These are phyloP conservation scores for Campaea margaritaria DNA, from an alignment of 2,888 invertebrate species.

Conservation along the genomic window DNA sequence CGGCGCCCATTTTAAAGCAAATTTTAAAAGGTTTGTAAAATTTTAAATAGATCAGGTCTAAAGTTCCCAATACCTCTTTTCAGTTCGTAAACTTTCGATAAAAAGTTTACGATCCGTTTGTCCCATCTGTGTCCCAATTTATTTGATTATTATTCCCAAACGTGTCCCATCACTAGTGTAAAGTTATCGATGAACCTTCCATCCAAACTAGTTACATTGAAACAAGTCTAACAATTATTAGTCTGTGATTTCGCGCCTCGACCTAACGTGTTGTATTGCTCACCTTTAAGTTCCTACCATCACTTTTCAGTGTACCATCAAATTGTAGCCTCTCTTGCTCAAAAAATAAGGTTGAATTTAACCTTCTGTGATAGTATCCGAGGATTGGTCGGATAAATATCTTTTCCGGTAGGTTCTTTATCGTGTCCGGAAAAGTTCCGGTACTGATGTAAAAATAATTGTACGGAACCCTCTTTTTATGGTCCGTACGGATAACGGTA, in stretches of 20 bases:
- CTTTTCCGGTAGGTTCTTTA: constrained; percentile 68
- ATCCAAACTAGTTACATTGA: constrained; percentile 62
- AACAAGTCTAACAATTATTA: constrained; percentile 73
- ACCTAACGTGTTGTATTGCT: constrained; percentile 69
- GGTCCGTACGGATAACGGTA: constrained; percentile 53
- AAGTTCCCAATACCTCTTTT: too few relatives aligned
- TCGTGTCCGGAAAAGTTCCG: constrained; percentile 64
- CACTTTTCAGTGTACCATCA: constrained; percentile 4
- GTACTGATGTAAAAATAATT: constrained; percentile 73
- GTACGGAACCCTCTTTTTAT: constrained; percentile 60
- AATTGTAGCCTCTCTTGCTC: constrained; percentile 10
- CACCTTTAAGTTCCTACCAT: constrained; percentile 53
- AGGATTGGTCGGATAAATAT: constrained; percentile 59
- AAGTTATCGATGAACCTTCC: constrained; percentile 28
- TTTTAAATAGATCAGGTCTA: too few relatives aligned
- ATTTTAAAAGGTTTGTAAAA: too few relatives aligned
- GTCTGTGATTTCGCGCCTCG: constrained; percentile 69
- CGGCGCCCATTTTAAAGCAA: too few relatives aligned
- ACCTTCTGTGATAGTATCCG: not conserved
- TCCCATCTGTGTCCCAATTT: too few relatives aligned
- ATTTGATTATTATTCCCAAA: not conserved
- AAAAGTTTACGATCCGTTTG: too few relatives aligned
- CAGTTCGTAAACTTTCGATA: too few relatives aligned
- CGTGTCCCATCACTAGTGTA: constrained; percentile 25
- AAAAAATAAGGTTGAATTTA: constrained; percentile 37